These are phyloP conservation scores for Gila robusta DNA, from an alignment of 2,797 vertebrate genomes.

Conservation along the genomic window DNA sequence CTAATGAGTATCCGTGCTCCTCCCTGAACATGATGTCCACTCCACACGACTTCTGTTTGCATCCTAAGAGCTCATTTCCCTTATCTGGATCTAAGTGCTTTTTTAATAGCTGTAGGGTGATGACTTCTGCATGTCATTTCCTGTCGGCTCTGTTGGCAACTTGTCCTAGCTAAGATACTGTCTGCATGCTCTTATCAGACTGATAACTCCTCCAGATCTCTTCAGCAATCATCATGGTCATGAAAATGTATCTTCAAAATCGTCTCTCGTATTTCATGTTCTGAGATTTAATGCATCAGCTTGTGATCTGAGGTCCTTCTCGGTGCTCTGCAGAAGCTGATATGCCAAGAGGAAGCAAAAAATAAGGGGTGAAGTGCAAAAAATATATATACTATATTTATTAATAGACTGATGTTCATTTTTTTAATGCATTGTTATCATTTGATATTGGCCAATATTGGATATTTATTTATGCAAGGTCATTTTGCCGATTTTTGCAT, in stretches of 20 bases:
- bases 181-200: conserved; percentile 42
- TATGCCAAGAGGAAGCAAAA: neutral
- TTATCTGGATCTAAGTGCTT: conserved; percentile 56
- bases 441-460: neutral
- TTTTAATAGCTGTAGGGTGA: conserved; percentile 58
- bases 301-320: neutral
- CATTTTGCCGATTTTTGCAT: neutral
- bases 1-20: neutral
- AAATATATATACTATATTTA: no score
- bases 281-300: neutral
- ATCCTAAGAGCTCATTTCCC: conserved; percentile 54
- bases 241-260: neutral
- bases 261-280: neutral
- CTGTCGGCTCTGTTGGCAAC: conserved; percentile 52
- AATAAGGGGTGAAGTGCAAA: neutral
- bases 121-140: conserved; percentile 52
- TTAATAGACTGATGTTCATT: neutral
- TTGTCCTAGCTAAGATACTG: conserved; percentile 42
- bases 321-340: no score
- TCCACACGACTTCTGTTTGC: conserved; percentile 33
- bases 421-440: neutral
- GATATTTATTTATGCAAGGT: neutral
- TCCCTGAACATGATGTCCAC: conserved; percentile 15
- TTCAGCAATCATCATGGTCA: conserved; percentile 31
- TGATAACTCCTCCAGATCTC: conserved; percentile 48